Conservation (phyloP, 2,113 vertebrate species). For the Eleginops maclovinus region DNA sequence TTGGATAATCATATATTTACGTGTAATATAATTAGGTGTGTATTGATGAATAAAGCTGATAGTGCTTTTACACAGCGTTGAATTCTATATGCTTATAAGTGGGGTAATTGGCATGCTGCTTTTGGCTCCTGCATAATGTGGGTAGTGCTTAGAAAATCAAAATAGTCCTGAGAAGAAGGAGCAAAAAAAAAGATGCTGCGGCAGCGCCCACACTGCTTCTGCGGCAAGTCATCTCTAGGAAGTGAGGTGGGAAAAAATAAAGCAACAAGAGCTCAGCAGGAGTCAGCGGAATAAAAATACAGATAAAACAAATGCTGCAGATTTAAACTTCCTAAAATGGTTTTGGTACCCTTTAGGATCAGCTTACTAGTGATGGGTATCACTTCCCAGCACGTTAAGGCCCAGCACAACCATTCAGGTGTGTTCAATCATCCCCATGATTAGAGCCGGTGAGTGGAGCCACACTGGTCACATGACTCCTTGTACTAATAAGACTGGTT, state of each 20-base stretch:
- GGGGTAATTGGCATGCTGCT: constrained; percentile 58
- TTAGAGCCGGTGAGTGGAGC: too few relatives aligned
- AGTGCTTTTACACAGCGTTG: constrained; percentile 4
- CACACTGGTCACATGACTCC: too few relatives aligned
- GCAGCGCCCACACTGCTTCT: constrained; percentile 56
- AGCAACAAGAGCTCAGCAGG: constrained; percentile 28
- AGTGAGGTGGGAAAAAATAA: constrained; percentile 41
- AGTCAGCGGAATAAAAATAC: neutral
- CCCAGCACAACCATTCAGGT: neutral
- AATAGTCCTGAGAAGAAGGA: constrained; percentile 52
- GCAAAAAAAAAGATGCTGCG: constrained; percentile 8
- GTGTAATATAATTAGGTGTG: constrained; percentile 48
- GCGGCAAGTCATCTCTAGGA: constrained; percentile 47
- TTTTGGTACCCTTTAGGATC: neutral
- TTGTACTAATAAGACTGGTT: too few relatives aligned
- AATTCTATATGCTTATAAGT: constrained; percentile 35
- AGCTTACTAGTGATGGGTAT: neutral
- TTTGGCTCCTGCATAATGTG: constrained; percentile 47
- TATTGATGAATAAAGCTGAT: constrained; percentile 27
- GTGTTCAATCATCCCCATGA: too few relatives aligned
- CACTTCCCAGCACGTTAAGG: neutral
- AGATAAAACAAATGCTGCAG: constrained; percentile 31
- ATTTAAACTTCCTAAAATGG: constrained; percentile 27
- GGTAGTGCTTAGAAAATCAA: constrained; percentile 47
- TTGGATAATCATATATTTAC: constrained; percentile 51